A percentile compares a stretch with the other conserved stretches of the same genome.
Evolutionary conservation across 2,888 invertebrate species (phyloP).

Genomic region (Hirudinaria manillensis): DNA sequence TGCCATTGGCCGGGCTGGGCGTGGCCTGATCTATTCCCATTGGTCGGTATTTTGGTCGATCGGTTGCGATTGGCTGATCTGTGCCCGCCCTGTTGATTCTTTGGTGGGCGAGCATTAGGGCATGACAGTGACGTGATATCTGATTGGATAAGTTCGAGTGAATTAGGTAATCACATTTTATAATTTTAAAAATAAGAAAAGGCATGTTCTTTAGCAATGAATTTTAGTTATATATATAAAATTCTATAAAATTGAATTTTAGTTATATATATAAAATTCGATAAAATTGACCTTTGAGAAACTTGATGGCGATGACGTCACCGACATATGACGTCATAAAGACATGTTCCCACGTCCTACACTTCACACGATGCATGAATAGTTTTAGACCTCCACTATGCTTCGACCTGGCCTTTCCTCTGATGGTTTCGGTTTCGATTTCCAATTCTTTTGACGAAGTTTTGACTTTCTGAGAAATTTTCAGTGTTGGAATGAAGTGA

Average conservation of each 20-base stretch:
- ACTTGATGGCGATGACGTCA: constrained; percentile 8
- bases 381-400: not conserved
- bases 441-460: too few relatives aligned
- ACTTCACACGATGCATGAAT: constrained; percentile 2
- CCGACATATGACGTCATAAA: not conserved
- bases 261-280: not conserved
- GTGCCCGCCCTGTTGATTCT: too few relatives aligned
- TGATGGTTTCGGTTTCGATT: not conserved
- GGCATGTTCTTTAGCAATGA: not conserved
- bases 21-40: too few relatives aligned
- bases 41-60: too few relatives aligned
- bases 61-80: too few relatives aligned
- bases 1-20: too few relatives aligned
- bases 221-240: not conserved
- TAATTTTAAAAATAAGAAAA: not conserved
- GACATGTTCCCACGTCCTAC: constrained; percentile 1
- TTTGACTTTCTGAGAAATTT: too few relatives aligned
- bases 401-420: not conserved
- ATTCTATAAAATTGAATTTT: not conserved
- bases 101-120: too few relatives aligned
- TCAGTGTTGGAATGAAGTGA: too few relatives aligned
- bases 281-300: not conserved
- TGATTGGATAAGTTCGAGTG: too few relatives aligned
- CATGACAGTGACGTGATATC: too few relatives aligned
- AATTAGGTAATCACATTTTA: not conserved